These are phyloP conservation scores for Mus musculus DNA, from an alignment of 2,113 vertebrate genomes.

Conservation along the genomic window DNA sequence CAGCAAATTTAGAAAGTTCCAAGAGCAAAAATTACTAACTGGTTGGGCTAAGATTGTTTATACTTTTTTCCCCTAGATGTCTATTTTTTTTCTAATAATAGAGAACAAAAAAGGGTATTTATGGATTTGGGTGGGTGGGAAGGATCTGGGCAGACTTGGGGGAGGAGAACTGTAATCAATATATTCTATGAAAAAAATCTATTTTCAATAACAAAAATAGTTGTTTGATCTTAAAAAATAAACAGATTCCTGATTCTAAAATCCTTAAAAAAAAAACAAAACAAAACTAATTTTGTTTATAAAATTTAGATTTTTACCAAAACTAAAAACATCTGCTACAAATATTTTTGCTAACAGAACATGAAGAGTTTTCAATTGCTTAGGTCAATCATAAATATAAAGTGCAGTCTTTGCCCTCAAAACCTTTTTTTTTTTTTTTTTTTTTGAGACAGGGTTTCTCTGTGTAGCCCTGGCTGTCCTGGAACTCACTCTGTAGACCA, in stretches of 20 bases:
- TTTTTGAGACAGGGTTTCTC: too few species aligned
- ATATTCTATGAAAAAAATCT: background rate
- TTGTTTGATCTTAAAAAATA: background rate
- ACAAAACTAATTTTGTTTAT: slow-evolving; percentile 11
- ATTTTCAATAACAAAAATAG: background rate
- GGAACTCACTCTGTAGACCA: too few species aligned
- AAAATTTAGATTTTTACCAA: slow-evolving; percentile 9
- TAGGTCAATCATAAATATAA: background rate
- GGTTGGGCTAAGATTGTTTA: background rate
- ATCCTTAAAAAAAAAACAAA: background rate
- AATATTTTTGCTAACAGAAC: slow-evolving; percentile 11
- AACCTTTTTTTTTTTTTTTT: background rate
- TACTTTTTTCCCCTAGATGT: background rate
- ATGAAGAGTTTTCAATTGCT: background rate
- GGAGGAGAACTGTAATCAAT: background rate
- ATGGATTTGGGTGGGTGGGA: background rate
- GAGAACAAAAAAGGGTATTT: background rate
- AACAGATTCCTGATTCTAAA: background rate
- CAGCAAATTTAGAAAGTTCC: background rate
- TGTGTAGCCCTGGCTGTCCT: too few species aligned
- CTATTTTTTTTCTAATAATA: background rate
- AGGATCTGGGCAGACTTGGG: background rate
- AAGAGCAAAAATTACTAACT: background rate
- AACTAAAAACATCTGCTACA: slow-evolving; percentile 30
- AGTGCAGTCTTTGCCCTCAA: background rate